These are phyloP conservation scores for Penaeus vannamei DNA, from an alignment of 1,140 invertebrate genomes.

Conservation along the genomic window DNA sequence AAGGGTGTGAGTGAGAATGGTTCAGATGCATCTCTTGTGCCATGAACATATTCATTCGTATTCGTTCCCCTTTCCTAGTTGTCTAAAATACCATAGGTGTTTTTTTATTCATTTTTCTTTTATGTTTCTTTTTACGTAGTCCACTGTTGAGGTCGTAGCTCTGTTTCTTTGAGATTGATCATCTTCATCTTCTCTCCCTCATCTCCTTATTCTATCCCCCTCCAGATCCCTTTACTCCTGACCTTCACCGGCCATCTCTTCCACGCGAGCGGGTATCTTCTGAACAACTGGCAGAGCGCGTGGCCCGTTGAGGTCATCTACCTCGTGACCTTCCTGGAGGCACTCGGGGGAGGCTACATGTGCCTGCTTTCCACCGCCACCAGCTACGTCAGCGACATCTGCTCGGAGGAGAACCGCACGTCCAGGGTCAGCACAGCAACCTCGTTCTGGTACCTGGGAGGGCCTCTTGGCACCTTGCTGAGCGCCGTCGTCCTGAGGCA, in stretches of 20 bases:
- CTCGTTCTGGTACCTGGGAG: slow-evolving; percentile 42
- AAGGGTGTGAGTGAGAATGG: too few species aligned
- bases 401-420: slow-evolving; percentile 38
- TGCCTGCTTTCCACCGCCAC: slow-evolving; percentile 32
- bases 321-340: slow-evolving; percentile 24
- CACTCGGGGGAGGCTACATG: slow-evolving; percentile 31
- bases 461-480: slow-evolving; percentile 36
- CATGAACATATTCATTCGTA: too few species aligned
- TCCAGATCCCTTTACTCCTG: slow-evolving; percentile 27
- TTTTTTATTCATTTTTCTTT: too few species aligned
- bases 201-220: neutral
- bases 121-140: too few species aligned
- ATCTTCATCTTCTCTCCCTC: too few species aligned
- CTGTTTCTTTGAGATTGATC: too few species aligned
- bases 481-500: slow-evolving; percentile 7
- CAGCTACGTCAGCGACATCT: slow-evolving; percentile 39
- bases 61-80: too few species aligned
- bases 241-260: slow-evolving; percentile 17
- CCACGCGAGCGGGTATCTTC: slow-evolving; percentile 24
- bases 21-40: too few species aligned
- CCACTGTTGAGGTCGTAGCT: too few species aligned
- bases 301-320: slow-evolving; percentile 26
- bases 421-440: slow-evolving; percentile 30
- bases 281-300: neutral
- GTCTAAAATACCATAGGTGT: too few species aligned